These are phyloP conservation scores for Crocuta crocuta DNA, from an alignment of 2,113 vertebrate species.

Conservation along the genomic window DNA sequence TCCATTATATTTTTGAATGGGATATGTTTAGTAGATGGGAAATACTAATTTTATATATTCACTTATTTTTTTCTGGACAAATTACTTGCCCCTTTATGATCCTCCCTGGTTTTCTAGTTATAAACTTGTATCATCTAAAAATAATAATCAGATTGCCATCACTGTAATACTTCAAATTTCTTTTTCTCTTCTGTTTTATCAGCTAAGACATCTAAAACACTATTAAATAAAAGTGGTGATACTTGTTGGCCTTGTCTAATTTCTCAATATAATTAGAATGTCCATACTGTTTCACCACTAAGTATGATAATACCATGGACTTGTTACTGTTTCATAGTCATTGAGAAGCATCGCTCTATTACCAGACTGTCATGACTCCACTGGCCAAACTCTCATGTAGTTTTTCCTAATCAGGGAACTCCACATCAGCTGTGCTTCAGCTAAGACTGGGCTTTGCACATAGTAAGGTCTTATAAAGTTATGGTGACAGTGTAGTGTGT, in stretches of 20 bases:
- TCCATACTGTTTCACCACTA: not conserved
- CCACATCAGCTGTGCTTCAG: not conserved
- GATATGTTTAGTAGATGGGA: not conserved
- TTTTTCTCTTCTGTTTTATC: not conserved
- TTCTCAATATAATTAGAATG: not conserved
- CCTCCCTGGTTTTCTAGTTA: not conserved
- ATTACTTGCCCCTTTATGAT: not conserved
- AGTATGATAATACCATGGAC: not conserved
- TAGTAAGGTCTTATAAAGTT: not conserved
- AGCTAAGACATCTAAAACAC: not conserved
- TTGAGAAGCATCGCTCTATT: not conserved
- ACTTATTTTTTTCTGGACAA: not conserved
- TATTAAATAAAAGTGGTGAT: not conserved
- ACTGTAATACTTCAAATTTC: not conserved
- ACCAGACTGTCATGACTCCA: not conserved
- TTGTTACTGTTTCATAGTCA: not conserved
- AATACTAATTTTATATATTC: not conserved
- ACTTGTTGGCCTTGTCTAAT: not conserved
- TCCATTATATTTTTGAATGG: not conserved
- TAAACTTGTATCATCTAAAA: not conserved
- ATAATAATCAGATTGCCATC: not conserved
- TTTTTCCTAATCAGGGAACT: not conserved
- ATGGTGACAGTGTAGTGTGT: not conserved
- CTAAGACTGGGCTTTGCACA: not conserved
- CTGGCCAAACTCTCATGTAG: not conserved